Evolutionary conservation across 1,140 invertebrate genomes (phyloP).

Genomic region (Drosophila baimaii): DNA sequence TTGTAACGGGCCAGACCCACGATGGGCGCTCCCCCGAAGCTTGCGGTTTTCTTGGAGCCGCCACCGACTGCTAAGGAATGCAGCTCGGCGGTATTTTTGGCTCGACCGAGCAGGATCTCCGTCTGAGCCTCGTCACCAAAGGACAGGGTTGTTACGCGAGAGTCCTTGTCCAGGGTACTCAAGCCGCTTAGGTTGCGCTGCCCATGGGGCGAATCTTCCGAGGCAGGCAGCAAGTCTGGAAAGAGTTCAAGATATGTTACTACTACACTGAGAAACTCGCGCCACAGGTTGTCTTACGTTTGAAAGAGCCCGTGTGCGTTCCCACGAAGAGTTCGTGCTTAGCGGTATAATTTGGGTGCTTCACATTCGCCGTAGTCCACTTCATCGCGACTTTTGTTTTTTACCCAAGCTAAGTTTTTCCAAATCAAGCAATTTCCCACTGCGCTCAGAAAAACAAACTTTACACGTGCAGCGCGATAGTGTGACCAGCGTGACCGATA

Average conservation of each 20-base stretch:
- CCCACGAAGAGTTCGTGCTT: slow-evolving; percentile 82
- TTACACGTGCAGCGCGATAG: slow-evolving; percentile 63
- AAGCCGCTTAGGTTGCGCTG: slow-evolving; percentile 85
- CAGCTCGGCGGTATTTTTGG: slow-evolving; percentile 63
- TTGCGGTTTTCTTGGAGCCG: slow-evolving; percentile 22
- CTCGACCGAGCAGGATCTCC: slow-evolving; percentile 88
- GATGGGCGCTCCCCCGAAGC: slow-evolving; percentile 61
- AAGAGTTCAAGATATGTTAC: background rate
- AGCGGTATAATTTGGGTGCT: slow-evolving; percentile 71
- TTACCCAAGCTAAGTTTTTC: background rate
- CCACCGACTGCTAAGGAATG: slow-evolving; percentile 41
- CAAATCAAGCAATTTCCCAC: background rate
- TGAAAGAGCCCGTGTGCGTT: slow-evolving; percentile 83
- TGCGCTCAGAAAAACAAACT: slow-evolving; percentile 45
- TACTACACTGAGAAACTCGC: background rate
- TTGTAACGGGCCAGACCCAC: slow-evolving; percentile 75
- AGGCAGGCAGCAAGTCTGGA: slow-evolving; percentile 64
- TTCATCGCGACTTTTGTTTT: slow-evolving; percentile 61
- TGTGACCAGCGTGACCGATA: no score
- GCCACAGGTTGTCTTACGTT: slow-evolving; percentile 62
- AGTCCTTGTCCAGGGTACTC: slow-evolving; percentile 85
- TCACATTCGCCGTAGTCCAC: slow-evolving; percentile 81
- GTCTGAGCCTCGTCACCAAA: slow-evolving; percentile 89
- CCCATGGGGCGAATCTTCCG: slow-evolving; percentile 65
- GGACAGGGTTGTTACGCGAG: slow-evolving; percentile 87